phyloP scores from a whole-genome alignment of 2,888 invertebrate genomes.

The Andrena dorsata region DNA sequence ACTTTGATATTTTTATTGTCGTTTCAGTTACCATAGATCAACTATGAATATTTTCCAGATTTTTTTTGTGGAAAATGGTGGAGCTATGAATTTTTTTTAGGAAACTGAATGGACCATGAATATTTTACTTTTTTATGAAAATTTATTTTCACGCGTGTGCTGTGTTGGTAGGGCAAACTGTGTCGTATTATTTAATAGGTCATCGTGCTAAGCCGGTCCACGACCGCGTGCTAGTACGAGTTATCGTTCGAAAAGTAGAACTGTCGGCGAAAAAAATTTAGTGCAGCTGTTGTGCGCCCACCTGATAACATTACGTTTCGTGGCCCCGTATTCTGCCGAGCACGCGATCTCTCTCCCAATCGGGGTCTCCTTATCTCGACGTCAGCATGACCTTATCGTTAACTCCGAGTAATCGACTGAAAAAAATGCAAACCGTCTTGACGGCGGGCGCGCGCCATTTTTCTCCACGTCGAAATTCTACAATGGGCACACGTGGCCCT shows the following conservation, averaged over 20 bases:
- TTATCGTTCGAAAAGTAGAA: slow-evolving; percentile 58
- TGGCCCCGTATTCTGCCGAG: slow-evolving; percentile 65
- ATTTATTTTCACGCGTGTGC: not conserved
- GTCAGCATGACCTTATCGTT: slow-evolving; percentile 65
- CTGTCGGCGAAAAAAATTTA: slow-evolving; percentile 62
- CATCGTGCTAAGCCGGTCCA: slow-evolving; percentile 36
- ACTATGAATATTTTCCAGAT: too few species aligned
- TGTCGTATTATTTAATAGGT: slow-evolving; percentile 49
- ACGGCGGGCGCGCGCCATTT: slow-evolving; percentile 22
- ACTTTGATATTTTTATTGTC: too few species aligned
- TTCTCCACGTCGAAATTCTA: not conserved
- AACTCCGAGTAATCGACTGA: slow-evolving; percentile 59
- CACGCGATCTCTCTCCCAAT: slow-evolving; percentile 65
- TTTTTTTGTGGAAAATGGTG: too few species aligned
- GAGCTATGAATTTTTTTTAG: too few species aligned
- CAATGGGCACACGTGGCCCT: not conserved
- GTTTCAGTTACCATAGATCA: too few species aligned
- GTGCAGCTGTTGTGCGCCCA: slow-evolving; percentile 58
- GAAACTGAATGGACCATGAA: too few species aligned
- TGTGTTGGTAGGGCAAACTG: not conserved
- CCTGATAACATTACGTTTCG: slow-evolving; percentile 64
- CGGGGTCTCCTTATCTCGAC: slow-evolving; percentile 63
- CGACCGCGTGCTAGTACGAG: slow-evolving; percentile 13
- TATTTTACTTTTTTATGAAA: too few species aligned
- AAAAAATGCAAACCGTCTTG: slow-evolving; percentile 43